These are phyloP conservation scores for Balaenoptera acutorostrata DNA, from an alignment of 2,113 vertebrate species.

Conservation along the genomic window DNA sequence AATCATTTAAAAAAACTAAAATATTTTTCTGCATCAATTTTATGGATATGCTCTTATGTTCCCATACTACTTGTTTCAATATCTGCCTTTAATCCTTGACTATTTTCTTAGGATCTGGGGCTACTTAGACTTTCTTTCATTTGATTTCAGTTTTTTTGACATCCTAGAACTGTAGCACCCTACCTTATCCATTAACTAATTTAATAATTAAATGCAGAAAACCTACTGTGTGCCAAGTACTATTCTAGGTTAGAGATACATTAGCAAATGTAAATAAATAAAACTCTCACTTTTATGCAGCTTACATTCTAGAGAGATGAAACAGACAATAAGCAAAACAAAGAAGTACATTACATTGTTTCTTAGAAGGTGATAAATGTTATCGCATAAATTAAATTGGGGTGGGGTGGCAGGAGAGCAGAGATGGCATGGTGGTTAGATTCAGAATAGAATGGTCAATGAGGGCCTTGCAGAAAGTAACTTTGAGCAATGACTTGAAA, in stretches of 20 bases:
- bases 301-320: neutral
- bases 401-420: rapidly evolving
- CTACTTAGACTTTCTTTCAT: neutral
- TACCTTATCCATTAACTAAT: neutral
- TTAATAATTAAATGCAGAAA: neutral
- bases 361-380: neutral
- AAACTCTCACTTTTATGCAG: rapidly evolving
- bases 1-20: neutral
- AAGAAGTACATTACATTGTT: neutral
- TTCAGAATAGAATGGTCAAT: neutral
- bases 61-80: neutral
- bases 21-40: neutral
- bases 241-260: neutral
- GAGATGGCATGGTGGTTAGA: rapidly evolving
- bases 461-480: neutral
- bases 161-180: neutral
- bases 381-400: neutral
- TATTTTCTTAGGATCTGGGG: neutral
- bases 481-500: neutral
- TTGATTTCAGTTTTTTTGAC: neutral
- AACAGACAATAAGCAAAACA: neutral
- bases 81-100: neutral
- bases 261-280: neutral
- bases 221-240: neutral
- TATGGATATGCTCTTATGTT: neutral